Conservation (phyloP, 2,113 vertebrate species). For the Xyliphius kryptos region DNA sequence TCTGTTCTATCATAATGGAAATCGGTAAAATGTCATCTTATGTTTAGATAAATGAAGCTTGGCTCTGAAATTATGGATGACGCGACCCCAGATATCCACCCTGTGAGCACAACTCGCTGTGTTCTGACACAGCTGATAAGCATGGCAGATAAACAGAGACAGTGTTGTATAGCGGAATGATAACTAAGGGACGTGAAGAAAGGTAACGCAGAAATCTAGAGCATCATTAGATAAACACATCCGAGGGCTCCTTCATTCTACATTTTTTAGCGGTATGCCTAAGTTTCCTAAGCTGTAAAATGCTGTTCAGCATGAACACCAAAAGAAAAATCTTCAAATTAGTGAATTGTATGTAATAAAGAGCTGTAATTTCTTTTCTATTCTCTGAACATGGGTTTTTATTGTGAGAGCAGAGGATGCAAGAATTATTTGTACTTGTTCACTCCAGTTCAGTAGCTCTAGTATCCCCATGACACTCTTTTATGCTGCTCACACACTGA, state of each 20-base stretch:
- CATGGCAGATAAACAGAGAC: slow-evolving; percentile 1
- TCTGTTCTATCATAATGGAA: slow-evolving; percentile 56
- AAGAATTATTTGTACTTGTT: slow-evolving; percentile 13
- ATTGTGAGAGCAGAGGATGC: neutral
- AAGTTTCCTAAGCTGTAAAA: too few species aligned
- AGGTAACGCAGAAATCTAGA: too few species aligned
- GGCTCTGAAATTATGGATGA: slow-evolving; percentile 56
- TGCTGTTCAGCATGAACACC: too few species aligned
- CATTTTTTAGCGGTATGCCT: neutral
- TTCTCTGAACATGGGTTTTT: neutral
- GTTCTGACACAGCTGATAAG: slow-evolving; percentile 27
- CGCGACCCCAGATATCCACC: slow-evolving; percentile 45
- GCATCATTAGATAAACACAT: too few species aligned
- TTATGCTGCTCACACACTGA: slow-evolving; percentile 58
- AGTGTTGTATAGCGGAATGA: too few species aligned
- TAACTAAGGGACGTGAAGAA: too few species aligned
- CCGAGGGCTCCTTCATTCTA: neutral
- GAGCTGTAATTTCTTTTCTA: neutral
- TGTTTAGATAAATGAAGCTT: slow-evolving; percentile 52
- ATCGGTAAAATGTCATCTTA: slow-evolving; percentile 51
- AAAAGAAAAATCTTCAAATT: too few species aligned
- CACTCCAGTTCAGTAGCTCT: slow-evolving; percentile 37
- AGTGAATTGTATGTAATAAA: too few species aligned
- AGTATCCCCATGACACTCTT: slow-evolving; percentile 46
- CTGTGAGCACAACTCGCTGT: slow-evolving; percentile 37